Evolutionary conservation across 2,797 vertebrate genomes (phyloP).

Genomic region (Furcifer pardalis): DNA sequence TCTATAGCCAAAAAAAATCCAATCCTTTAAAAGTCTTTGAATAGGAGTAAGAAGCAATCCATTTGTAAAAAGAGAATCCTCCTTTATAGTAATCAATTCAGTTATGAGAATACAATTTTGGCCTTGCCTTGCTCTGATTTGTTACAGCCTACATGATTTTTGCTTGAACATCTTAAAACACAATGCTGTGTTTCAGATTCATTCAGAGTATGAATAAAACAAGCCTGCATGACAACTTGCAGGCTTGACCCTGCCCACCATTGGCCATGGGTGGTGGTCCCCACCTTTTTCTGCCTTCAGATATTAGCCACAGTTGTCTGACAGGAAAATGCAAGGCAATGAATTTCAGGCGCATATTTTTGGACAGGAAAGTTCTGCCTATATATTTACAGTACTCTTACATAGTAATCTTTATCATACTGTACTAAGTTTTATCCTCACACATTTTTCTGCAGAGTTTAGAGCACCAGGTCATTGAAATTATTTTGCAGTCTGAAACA

Average conservation of each 20-base stretch:
- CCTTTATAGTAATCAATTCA: neutral
- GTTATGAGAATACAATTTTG: neutral
- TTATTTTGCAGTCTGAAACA: neutral
- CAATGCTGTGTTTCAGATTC: neutral
- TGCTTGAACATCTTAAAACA: neutral
- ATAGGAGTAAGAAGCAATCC: neutral
- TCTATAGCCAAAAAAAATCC: neutral
- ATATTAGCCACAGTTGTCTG: neutral
- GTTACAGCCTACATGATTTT: neutral
- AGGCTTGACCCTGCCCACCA: neutral
- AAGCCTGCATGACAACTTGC: too few relatives aligned
- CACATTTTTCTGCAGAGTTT: neutral
- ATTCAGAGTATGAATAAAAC: neutral
- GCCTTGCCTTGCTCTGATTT: neutral
- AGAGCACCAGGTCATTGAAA: neutral
- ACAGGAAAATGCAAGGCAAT: neutral
- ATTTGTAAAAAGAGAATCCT: neutral
- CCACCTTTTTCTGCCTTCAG: neutral
- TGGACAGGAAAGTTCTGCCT: neutral
- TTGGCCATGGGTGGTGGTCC: neutral
- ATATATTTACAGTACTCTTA: neutral
- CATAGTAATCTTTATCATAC: neutral
- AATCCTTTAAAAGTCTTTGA: neutral
- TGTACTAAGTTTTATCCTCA: neutral
- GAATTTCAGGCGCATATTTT: neutral